These are phyloP conservation scores for Saccostrea glomerata DNA, from an alignment of 1,140 invertebrate genomes.

Conservation along the genomic window DNA sequence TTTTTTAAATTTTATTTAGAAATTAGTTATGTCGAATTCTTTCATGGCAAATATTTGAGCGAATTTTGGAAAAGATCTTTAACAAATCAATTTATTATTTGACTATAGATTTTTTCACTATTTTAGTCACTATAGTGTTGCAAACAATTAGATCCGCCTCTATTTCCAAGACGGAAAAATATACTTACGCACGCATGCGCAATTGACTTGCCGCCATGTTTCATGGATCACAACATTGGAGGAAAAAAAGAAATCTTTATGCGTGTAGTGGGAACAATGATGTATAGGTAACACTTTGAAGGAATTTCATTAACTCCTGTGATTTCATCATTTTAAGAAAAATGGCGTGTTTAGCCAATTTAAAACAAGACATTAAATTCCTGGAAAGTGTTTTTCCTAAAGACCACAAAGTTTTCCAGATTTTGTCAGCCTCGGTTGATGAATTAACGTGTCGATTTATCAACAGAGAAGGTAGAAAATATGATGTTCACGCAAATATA, in stretches of 20 bases:
- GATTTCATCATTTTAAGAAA: neutral
- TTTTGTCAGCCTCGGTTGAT: conserved; percentile 96
- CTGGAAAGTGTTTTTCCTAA: conserved; percentile 96
- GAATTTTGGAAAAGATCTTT: no score
- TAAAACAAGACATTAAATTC: conserved; percentile 98
- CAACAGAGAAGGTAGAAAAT: conserved; percentile 94
- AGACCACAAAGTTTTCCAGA: conserved; percentile 90
- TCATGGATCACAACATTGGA: conserved; percentile 59
- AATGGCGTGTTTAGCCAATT: conserved; percentile 98
- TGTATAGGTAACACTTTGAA: neutral
- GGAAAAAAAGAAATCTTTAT: conserved; percentile 36
- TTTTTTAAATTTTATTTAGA: no score
- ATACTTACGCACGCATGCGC: conserved; percentile 57
- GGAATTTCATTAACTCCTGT: conserved; percentile 22
- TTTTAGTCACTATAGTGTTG: no score
- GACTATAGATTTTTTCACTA: no score
- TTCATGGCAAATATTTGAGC: no score
- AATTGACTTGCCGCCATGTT: conserved; percentile 58
- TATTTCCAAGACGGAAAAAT: neutral
- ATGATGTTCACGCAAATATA: conserved; percentile 98
- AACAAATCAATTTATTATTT: no score
- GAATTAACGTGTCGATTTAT: conserved; percentile 98
- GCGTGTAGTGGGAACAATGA: neutral
- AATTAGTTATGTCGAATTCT: no score
- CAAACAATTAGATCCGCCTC: neutral